phyloP scores from a whole-genome alignment of 2,797 vertebrate genomes.

The Lemur catta region DNA sequence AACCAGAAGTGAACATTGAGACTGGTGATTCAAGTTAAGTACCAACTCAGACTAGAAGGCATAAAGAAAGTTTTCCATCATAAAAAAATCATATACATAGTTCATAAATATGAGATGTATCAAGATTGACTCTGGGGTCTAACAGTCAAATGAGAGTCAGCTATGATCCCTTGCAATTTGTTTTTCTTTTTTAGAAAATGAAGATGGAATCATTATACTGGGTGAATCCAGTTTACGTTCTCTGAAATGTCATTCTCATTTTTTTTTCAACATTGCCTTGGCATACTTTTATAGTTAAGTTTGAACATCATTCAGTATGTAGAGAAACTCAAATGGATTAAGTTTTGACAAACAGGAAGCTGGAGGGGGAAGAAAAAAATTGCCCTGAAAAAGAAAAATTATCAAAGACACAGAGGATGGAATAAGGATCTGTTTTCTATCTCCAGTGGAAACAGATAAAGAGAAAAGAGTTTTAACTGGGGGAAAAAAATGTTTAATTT shows the following conservation, averaged over 20 bases:
- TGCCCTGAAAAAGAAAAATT: not conserved
- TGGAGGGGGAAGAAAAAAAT: not conserved
- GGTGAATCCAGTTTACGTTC: not conserved
- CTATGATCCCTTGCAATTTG: not conserved
- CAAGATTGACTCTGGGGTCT: not conserved
- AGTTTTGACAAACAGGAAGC: conserved; percentile 6
- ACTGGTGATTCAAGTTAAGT: not conserved
- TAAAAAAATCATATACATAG: not conserved
- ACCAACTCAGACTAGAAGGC: not conserved
- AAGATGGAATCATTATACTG: not conserved
- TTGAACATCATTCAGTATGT: not conserved
- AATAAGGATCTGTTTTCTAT: not conserved
- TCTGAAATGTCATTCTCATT: not conserved
- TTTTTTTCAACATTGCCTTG: not conserved
- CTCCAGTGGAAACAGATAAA: not conserved
- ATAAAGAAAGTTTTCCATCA: not conserved
- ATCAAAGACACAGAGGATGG: not conserved
- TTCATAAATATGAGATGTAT: not conserved
- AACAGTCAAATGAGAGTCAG: not conserved
- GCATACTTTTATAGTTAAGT: not conserved
- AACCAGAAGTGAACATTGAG: not conserved
- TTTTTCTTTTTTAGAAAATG: not conserved
- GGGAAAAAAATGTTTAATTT: not conserved
- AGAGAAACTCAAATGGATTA: not conserved
- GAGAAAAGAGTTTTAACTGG: not conserved